phyloP scores from a whole-genome alignment of 1,140 invertebrate species.

The Gryon sp. region DNA sequence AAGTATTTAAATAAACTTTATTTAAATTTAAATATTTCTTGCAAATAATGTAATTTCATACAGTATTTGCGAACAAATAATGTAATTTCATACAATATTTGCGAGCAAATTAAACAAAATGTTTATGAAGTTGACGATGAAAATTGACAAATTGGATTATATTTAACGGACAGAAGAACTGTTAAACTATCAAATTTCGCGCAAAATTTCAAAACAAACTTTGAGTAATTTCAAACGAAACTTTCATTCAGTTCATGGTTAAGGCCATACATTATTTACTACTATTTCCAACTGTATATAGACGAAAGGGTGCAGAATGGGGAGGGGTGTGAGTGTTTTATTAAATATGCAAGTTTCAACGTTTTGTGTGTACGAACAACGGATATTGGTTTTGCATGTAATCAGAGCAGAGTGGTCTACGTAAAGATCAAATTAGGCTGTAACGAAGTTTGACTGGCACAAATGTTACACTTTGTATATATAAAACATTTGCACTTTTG shows the following conservation, averaged over 20 bases:
- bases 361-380: background rate
- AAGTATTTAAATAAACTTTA: too few species aligned
- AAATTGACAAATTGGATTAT: slow-evolving; percentile 19
- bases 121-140: too few species aligned
- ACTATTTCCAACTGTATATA: slow-evolving; percentile 12
- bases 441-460: slow-evolving; percentile 1
- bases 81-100: too few species aligned
- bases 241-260: slow-evolving; percentile 16
- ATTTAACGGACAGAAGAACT: slow-evolving; percentile 17
- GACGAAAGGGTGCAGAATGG: too few species aligned
- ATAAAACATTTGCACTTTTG: too few species aligned
- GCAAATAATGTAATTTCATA: too few species aligned
- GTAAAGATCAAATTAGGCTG: slow-evolving; percentile 5
- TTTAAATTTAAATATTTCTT: too few species aligned
- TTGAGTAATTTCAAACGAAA: slow-evolving; percentile 1
- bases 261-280: slow-evolving; percentile 29
- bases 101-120: too few species aligned
- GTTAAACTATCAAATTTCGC: slow-evolving; percentile 10
- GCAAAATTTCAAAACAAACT: slow-evolving; percentile 4
- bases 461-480: slow-evolving; percentile 2
- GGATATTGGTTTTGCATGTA: slow-evolving; percentile 21
- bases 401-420: slow-evolving; percentile 1
- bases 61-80: too few species aligned
- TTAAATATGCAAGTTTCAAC: slow-evolving; percentile 27
- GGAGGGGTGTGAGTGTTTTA: too few species aligned